Evolutionary conservation across 2,888 invertebrate species (phyloP), one percentile per base, ranked within the genome.

Genomic region (Apamea anceps): DNA sequence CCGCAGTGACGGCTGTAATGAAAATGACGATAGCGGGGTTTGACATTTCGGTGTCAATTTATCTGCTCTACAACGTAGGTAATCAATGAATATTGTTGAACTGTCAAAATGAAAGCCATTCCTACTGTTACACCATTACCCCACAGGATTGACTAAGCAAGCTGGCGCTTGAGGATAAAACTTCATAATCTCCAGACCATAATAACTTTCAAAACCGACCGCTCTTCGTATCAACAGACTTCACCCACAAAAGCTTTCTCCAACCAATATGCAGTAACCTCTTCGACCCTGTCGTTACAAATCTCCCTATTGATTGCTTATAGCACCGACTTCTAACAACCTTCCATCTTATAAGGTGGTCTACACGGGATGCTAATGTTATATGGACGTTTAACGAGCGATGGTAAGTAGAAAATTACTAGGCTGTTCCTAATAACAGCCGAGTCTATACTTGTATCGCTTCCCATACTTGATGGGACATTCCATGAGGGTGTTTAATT

Each of bases 341-440:
- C 48, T 42, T 62, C 32, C 18, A 60, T n/a, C 77, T 32, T 45
- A 18, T 21, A 57, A n/a, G 86, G 85, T 75, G 85, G 85, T 85
- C 85, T 37, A 71, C 37, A 86, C 83, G 66, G 78, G 75, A 77
- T 79, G 74, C 79, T 86, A 84, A 85, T 79, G 75, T 77, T 77
- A 72, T 70, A 75, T 82, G 75, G 54, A 37, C 76, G 74, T 75
- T 86, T 76, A 80, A 84, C 57, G 77, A 62, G 72, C 77, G 70
- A 84, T 84, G 75, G 74, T 85, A 86, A 85, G 84, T 84, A 79
- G 84, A 76, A 87, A 85, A 87, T 87, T 84, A 77, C 85, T 80
- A 73, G 75, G 51, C 65, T 32, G 8, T 57, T 13, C 66, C 72
- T 86, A 75, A 82, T 85, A 77, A 57, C 74, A 57, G 57, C 37